Conservation (phyloP, 2,888 invertebrate species). For the Cantharis rufa region DNA sequence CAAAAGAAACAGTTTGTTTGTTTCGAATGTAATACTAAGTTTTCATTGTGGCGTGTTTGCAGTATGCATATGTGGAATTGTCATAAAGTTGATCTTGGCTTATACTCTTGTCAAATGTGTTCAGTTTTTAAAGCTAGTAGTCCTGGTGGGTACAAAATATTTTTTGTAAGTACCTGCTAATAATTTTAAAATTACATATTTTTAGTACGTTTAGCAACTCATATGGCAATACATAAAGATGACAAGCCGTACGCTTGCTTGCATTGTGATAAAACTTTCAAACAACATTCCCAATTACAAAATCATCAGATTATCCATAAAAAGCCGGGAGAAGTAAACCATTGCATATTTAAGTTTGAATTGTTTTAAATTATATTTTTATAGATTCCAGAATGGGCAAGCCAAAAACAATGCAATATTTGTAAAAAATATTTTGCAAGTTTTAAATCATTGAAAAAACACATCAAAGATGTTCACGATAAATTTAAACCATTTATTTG, state of each 20-base stretch:
- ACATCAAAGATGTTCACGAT: slow-evolving; percentile 73
- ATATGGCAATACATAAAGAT: slow-evolving; percentile 66
- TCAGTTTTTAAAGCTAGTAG: slow-evolving; percentile 60
- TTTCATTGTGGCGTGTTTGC: slow-evolving; percentile 67
- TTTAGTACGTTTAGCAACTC: slow-evolving; percentile 57
- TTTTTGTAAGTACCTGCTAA: background rate
- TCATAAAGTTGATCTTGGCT: slow-evolving; percentile 65
- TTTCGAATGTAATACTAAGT: slow-evolving; percentile 58
- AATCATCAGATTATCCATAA: slow-evolving; percentile 64
- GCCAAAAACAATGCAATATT: slow-evolving; percentile 68
- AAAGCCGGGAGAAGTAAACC: slow-evolving; percentile 49
- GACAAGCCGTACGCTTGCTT: slow-evolving; percentile 58
- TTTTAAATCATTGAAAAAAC: slow-evolving; percentile 69
- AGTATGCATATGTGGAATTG: slow-evolving; percentile 71
- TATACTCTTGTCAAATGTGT: slow-evolving; percentile 64
- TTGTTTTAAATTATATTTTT: background rate
- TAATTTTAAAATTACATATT: slow-evolving; percentile 11
- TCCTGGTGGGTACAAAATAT: slow-evolving; percentile 47
- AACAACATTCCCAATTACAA: slow-evolving; percentile 64
- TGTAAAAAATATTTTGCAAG: slow-evolving; percentile 72
- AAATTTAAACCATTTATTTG: slow-evolving; percentile 76
- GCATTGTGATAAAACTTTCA: slow-evolving; percentile 65
- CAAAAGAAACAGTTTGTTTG: slow-evolving; percentile 58
- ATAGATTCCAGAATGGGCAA: slow-evolving; percentile 57
- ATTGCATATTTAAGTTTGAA: background rate